Base-by-base conservation (phyloP, 2,888 invertebrate genomes). In the Polydrusus tereticollis region DNA sequence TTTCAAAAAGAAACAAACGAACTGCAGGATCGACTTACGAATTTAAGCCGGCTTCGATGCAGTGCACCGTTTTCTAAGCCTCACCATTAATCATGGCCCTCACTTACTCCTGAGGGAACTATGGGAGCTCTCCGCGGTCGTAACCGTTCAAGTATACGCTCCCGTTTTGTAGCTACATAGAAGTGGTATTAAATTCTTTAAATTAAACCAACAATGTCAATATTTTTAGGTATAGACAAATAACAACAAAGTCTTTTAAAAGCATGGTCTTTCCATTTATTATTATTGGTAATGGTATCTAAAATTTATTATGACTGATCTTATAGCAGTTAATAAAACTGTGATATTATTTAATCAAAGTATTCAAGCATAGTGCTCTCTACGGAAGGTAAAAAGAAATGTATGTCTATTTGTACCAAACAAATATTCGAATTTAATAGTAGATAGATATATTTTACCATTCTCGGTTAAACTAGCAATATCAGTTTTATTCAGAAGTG, bases 81-180 rank as follows among this genome's bases (percentile, higher is more conserved):
- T 55, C 3, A 18, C 29, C 29, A 55, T 55, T 55, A 55, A 55
- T 55, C 52, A 29, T 29, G 29, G 52, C 29, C 18, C 52, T 26
- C 18, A 55, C 52, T 26, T 55, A 29, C 52, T 55, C 52, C 52
- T 55, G 16, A 8, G 52, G 29, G 52, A 55, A 18, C 26, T 29
- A 18, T 26, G 2, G n/a, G 3, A 29, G 29, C 29, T 29, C 33
- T 29, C 52, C 7, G 5, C 23, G 29, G 52, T 29, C 52, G 52
- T 16, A 55, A 55, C 52, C 29, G 18, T 55, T 55, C 29, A 29
- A 29, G n/a, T n/a, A 29, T 50, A n/a, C n/a, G 29, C 52, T 3
- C 7, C 52, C 52, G 52, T 29, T 55, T 55, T 18, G 26, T 52
- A 52, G 29, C 7, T 55, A 29, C n/a, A n/a, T 18, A 18, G 29